Evolutionary conservation across 2,888 invertebrate species (phyloP), one percentile per base, ranked within the genome.

Genomic region (Hermodice carunculata): DNA sequence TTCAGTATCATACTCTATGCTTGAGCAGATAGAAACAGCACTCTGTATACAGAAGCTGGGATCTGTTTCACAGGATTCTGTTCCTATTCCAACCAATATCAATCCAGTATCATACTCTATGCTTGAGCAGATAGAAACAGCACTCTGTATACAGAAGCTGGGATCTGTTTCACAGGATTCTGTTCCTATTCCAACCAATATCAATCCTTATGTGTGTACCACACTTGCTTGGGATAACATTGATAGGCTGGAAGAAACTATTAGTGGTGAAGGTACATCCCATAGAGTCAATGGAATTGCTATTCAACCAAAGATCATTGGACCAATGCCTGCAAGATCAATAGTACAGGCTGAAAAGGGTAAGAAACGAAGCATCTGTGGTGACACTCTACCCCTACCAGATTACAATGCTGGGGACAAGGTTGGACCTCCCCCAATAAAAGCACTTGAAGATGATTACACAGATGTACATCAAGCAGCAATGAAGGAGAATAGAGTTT

Each of bases 201-300:
- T 73, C 17, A 46, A 70, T 19, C 69, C 63, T n/a, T n/a, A 46
- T 61, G 53, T 67, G 14, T 57, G 52, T 52, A 66, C 63, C 46
- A 69, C 17, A 40, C 52, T 74, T 4, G 69, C 64, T 19, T 74
- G 54, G 58, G 71, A 70, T 52, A 76, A 77, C 52, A 77, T 72
- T 48, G 76, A 76, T 58, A 58, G 71, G 51, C 61, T 70, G n/a
- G 70, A 75, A 53, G 67, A 75, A 32, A 64, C 66, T 24, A 61
- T 76, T 4, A 69, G 44, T 34, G 70, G 75, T 11, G 59, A 57
- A 48, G 71, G 67, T 11, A 73, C 74, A 29, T 67, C 69, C 11
- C 70, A 71, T 57, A 49, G 69, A n/a, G 74, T 77, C 19, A 76
- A 76, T 61, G 70, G 68, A 2, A 77, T 76, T 37, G 68, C 53